Percentiles rank a stretch among this genome's conserved stretches.
Conservation (phyloP, 2,888 invertebrate genomes). For the Polietes domitor region DNA sequence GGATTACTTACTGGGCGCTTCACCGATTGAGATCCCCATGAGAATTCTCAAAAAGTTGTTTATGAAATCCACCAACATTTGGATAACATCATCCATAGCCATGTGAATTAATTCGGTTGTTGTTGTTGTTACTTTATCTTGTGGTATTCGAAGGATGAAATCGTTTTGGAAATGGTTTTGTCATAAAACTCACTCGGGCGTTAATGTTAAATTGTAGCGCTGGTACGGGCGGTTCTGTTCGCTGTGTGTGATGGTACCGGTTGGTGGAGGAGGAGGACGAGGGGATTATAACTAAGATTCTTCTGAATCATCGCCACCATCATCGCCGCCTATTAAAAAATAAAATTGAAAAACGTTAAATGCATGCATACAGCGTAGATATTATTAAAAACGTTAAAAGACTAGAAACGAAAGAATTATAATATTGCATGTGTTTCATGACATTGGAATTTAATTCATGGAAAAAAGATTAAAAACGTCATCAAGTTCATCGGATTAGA, state of each 20-base stretch:
- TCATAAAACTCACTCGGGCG: slow-evolving; percentile 23
- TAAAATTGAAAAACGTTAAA: background rate
- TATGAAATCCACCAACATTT: slow-evolving; percentile 40
- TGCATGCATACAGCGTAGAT: no score
- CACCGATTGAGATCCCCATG: slow-evolving; percentile 27
- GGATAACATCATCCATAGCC: slow-evolving; percentile 41
- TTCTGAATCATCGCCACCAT: slow-evolving; percentile 47
- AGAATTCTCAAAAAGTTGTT: slow-evolving; percentile 32
- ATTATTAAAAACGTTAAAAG: no score
- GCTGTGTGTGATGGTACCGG: no score
- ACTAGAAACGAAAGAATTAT: no score
- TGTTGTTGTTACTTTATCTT: no score
- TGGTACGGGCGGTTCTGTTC: background rate
- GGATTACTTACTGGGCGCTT: slow-evolving; percentile 45
- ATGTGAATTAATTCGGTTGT: background rate
- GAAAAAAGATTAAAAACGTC: no score
- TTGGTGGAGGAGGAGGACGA: no score
- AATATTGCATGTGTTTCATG: no score
- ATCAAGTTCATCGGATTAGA: no score
- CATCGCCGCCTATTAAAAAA: slow-evolving; percentile 42
- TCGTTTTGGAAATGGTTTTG: background rate
- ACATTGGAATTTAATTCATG: no score
- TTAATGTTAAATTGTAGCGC: background rate
- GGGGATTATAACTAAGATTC: slow-evolving; percentile 39
- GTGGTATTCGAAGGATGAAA: background rate